Evolutionary conservation across 2,888 invertebrate species (phyloP).

Genomic region (Thereva nobilitata): DNA sequence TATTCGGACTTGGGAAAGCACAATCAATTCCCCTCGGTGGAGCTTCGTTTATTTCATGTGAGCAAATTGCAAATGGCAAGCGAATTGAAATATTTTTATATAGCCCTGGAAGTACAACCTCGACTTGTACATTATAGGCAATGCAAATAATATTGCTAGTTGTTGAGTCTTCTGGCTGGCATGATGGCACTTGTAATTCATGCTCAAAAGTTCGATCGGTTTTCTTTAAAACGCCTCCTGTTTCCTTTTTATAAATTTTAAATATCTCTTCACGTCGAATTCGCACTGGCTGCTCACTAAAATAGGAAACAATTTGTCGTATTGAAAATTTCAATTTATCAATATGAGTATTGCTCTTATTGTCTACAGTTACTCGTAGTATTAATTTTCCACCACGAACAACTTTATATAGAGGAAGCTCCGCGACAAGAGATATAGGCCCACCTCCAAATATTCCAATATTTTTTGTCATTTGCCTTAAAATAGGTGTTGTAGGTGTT

Average conservation of each 20-base stretch:
- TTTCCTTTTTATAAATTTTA: slow-evolving; percentile 54
- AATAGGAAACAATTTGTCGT: slow-evolving; percentile 52
- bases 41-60: slow-evolving; percentile 43
- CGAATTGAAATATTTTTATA: slow-evolving; percentile 55
- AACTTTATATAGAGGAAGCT: slow-evolving; percentile 51
- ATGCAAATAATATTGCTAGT: slow-evolving; percentile 52
- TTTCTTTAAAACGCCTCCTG: slow-evolving; percentile 56
- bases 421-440: slow-evolving; percentile 53
- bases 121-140: slow-evolving; percentile 54
- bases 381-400: slow-evolving; percentile 52
- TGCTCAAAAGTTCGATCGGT: slow-evolving; percentile 56
- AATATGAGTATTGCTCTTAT: slow-evolving; percentile 55
- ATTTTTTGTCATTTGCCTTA: slow-evolving; percentile 40
- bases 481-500: slow-evolving; percentile 49
- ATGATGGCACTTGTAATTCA: slow-evolving; percentile 53
- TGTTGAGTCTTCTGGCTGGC: slow-evolving; percentile 52
- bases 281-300: slow-evolving; percentile 52
- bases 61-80: slow-evolving; percentile 53
- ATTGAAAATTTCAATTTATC: slow-evolving; percentile 56
- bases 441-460: slow-evolving; percentile 53
- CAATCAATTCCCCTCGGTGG: slow-evolving; percentile 33
- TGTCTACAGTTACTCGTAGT: slow-evolving; percentile 54
- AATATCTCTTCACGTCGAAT: slow-evolving; percentile 52
- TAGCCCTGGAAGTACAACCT: slow-evolving; percentile 55
- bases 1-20: slow-evolving; percentile 51